Base-by-base conservation (phyloP, 2,797 vertebrate species). In the Thunnus albacares region DNA sequence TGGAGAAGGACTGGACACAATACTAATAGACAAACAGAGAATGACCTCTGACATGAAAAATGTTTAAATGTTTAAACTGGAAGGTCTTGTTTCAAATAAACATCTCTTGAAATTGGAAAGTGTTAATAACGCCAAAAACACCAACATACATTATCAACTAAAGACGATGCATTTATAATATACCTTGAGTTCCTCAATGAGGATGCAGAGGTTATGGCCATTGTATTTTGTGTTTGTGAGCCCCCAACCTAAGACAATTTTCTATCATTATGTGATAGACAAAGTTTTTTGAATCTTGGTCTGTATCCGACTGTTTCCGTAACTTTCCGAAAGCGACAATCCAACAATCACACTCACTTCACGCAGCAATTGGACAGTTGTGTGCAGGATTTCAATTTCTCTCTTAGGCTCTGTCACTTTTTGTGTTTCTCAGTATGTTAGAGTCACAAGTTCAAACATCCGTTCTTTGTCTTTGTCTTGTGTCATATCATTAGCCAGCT, bases 391-490 rank as follows among this genome's bases (percentile, higher is more conserved):
- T 15, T 47, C 3, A 45, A 4, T 18, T 47, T 15, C 15, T 18
- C 45, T 38, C 35, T 9, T 1, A 35, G 6, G 6, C 14, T 24
- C 24, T 47, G 15, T 47, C 45, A 47, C 4, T 45, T 17, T 47
- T 47, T 2, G 5, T 47, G 43, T 45, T 15, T 14, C 5, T 47
- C 45, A 47, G 4, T 47, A 47, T 47, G 45, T 47, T 33, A 24
- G 12, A 62, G 57, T 60, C 63, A 64, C 18, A 75, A 69, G 59
- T 33, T 75, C 28, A 79, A 41, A 60, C 52, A 43, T 64, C 52
- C 3, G 1, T 11, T 71, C 22, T 28, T 51, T 61, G n/a, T 43
- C 28, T 72, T 22, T 17, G 8, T 4, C 8, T 38, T 26, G 12
- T 65, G 18, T 43, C 49, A 10, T 26, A 15, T 38, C 18, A 1